phyloP scores from a whole-genome alignment of 2,888 invertebrate species.

The Hypolimnas misippus region DNA sequence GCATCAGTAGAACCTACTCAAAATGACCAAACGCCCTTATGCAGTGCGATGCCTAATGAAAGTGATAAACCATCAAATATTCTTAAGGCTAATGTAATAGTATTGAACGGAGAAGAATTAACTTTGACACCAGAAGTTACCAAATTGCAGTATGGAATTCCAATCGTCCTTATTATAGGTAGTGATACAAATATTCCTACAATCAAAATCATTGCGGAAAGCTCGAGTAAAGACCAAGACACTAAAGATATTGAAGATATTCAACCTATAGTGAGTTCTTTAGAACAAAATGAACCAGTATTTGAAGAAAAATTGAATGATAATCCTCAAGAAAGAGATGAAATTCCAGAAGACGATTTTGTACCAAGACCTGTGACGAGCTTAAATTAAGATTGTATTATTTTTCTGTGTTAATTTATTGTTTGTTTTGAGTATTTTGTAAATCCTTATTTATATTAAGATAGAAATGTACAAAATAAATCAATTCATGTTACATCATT shows the following conservation, averaged over 20 bases:
- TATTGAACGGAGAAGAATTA: constrained; percentile 28
- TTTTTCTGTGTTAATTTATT: constrained; percentile 2
- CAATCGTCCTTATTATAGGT: constrained; percentile 32
- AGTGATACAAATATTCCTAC: constrained; percentile 27
- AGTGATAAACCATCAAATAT: constrained; percentile 3
- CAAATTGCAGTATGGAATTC: constrained; percentile 22
- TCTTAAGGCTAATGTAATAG: constrained; percentile 21
- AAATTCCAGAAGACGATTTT: neutral
- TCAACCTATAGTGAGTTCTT: neutral
- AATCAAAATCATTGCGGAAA: constrained; percentile 33
- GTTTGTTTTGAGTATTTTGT: constrained; percentile 14
- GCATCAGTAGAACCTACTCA: constrained; percentile 15
- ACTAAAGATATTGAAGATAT: neutral
- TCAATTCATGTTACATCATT: neutral
- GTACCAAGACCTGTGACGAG: neutral
- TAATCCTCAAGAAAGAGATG: neutral
- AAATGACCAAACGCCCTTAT: constrained; percentile 15
- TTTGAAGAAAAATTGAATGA: neutral
- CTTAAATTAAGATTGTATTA: neutral
- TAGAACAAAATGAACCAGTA: constrained; percentile 19
- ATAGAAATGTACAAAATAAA: constrained; percentile 9
- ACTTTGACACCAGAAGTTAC: constrained; percentile 18
- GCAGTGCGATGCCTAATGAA: constrained; percentile 2
- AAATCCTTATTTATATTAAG: neutral
- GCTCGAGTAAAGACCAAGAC: neutral